Evolutionary conservation across 2,797 vertebrate genomes (phyloP), one percentile per base, ranked within the genome.

Genomic region (Acipenser oxyrinchus): DNA sequence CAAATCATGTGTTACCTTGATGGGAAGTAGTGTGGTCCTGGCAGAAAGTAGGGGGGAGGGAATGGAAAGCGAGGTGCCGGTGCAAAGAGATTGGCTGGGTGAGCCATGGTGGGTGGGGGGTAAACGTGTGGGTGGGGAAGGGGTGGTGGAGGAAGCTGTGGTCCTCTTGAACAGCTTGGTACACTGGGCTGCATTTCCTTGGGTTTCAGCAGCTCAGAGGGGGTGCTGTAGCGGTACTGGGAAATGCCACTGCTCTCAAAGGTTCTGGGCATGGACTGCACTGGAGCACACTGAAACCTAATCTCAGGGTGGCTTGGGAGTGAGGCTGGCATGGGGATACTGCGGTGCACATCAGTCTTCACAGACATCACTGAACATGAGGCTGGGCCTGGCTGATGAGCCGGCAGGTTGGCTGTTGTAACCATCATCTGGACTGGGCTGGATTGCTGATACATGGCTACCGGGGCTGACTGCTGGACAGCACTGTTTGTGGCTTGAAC

Each of bases 1-100:
- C 37, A 37, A 51, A 23, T 63, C 18, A 52, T 63, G 58, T 10
- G 71, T 87, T 81, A 94, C 92, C 89, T 89, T 81, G 86, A 77
- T 18, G 84, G 77, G 68, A 83, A 81, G 76, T 78, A 87, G 71
- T 81, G 83, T 71, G 80, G 68, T 72, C 79, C 82, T 58, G 82
- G 77, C 66, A 83, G 72, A 72, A 81, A 83, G 58, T 77, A 80
- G 55, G 84, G 69, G 58, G 85, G 78, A 66, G 77, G 72, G 78
- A 83, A 86, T 6, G 78, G 75, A 72, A 82, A 82, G 49, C 10
- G 76, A 8, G 81, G 73, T 62, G 76, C 10, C 8, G 74, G 72
- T 37, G 37, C 37, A 70, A 83, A 83, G 49, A 83, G 66, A 12
- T 55, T 68, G 49, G 74, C 71, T 61, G 82, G 73, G 49, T 81